phyloP scores from a whole-genome alignment of 2,888 invertebrate species.

The Griposia aprilina region DNA sequence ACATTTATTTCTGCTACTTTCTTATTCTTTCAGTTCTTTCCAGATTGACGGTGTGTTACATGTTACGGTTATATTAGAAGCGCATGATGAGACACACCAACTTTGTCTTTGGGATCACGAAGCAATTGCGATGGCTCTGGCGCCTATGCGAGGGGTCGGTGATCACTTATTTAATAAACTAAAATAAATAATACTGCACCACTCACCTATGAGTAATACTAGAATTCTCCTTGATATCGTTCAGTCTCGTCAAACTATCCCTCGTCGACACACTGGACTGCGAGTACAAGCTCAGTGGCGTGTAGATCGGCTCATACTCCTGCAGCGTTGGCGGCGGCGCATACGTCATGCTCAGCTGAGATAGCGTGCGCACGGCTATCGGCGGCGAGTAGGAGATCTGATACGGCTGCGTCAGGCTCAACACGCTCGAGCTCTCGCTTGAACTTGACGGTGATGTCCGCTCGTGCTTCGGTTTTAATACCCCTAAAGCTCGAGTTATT shows the following conservation, averaged over 20 bases:
- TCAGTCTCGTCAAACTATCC: conserved; percentile 87
- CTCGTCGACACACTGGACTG: conserved; percentile 87
- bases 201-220: conserved; percentile 85
- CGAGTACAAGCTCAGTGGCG: conserved; percentile 86
- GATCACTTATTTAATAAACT: neutral
- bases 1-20: too few relatives aligned
- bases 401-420: conserved; percentile 89
- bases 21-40: neutral
- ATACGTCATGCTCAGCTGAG: conserved; percentile 91
- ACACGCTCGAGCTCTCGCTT: conserved; percentile 91
- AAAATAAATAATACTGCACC: neutral
- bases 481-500: conserved; percentile 93
- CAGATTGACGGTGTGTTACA: neutral
- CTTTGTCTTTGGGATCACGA: neutral
- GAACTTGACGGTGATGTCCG: conserved; percentile 93
- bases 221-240: conserved; percentile 84
- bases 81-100: neutral
- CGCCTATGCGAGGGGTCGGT: neutral
- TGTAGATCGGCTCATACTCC: conserved; percentile 88
- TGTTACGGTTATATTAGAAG: neutral
- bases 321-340: conserved; percentile 91
- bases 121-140: neutral
- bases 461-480: conserved; percentile 91
- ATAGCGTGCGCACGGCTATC: conserved; percentile 90
- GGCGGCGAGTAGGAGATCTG: conserved; percentile 88